A percentile compares a stretch with the other conserved stretches of the same genome.
Evolutionary conservation across 1,140 invertebrate genomes (phyloP).

Genomic region (Bombus waltoni): DNA sequence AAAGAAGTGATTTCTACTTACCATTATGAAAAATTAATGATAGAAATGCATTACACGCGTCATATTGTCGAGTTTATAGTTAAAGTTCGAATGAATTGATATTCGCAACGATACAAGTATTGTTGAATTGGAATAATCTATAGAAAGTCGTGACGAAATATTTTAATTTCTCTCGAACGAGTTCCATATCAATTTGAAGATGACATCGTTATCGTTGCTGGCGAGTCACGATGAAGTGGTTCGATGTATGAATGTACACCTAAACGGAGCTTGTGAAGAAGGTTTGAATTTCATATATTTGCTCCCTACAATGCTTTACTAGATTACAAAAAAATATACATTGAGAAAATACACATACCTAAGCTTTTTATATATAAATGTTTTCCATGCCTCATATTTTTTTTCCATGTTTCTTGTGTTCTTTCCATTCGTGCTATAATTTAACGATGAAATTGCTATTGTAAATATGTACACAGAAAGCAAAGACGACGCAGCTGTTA

Average conservation of each 20-base stretch:
- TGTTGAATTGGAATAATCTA: neutral
- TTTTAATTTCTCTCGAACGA: neutral
- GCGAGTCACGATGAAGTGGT: conserved; percentile 87
- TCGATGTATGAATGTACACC: conserved; percentile 86
- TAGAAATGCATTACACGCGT: conserved; percentile 13
- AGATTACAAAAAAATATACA: neutral
- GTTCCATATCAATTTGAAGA: conserved; percentile 35
- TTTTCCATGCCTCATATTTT: neutral
- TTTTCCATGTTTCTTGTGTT: neutral
- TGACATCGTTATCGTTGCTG: conserved; percentile 81
- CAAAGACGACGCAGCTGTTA: neutral
- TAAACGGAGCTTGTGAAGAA: conserved; percentile 87
- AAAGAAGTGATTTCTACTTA: neutral
- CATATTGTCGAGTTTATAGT: neutral
- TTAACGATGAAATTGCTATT: neutral
- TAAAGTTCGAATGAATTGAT: neutral
- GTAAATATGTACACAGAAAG: too few relatives aligned
- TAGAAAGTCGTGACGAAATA: neutral
- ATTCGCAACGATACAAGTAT: neutral
- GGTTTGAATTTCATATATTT: conserved; percentile 79
- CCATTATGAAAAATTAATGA: neutral
- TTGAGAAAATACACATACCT: neutral
- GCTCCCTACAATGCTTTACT: neutral
- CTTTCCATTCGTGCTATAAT: neutral
- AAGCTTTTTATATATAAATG: neutral